Base-by-base conservation (phyloP, 2,113 vertebrate genomes). In the Amazona guildingii region DNA sequence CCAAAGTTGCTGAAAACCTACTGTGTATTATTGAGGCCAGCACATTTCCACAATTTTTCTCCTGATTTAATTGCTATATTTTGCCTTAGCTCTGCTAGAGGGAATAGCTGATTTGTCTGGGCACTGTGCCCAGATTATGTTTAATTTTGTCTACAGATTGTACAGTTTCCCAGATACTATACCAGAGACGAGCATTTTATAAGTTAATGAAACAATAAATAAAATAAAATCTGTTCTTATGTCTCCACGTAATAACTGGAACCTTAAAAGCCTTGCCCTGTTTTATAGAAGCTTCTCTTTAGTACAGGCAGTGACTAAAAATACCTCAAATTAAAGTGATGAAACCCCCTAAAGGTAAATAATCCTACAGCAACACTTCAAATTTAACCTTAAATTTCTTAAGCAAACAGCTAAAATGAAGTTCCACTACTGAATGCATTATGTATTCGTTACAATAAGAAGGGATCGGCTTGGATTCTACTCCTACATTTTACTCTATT, bases 171-270 rank as follows among this genome's bases (percentile, higher is more conserved):
- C 95, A 96, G 95, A 96, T 92, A 85, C 72, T 92, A 85, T 85
- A 96, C 62, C 93, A 96, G 95, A 92, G 84, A 97, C 51, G 73
- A 90, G 17, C 66, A 94, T 90, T 96, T 96, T 96, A 88, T 90
- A 95, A 95, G 86, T 95, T 97, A 96, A 95, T 97, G 92, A 95
- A 96, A 95, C 86, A 95, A 96, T 92, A 92, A 94, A 95, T 95
- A 95, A 95, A 95, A 95, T 80, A 61, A 94, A 97, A 91, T 88
- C 85, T 96, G 84, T 92, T 94, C 89, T 95, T 63, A 80, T 94
- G 80, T 66, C 55, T 94, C 82, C 90, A 62, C 4, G 19, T 79
- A 95, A 94, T 55, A 86, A 93, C 39, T 39, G 76, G 46, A 93
- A 90, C 90, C 94, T 95, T 85, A 95, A 94, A 88, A 94, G 29